Conservation (phyloP, 1,140 invertebrate genomes). For the Ceratina japonica region DNA sequence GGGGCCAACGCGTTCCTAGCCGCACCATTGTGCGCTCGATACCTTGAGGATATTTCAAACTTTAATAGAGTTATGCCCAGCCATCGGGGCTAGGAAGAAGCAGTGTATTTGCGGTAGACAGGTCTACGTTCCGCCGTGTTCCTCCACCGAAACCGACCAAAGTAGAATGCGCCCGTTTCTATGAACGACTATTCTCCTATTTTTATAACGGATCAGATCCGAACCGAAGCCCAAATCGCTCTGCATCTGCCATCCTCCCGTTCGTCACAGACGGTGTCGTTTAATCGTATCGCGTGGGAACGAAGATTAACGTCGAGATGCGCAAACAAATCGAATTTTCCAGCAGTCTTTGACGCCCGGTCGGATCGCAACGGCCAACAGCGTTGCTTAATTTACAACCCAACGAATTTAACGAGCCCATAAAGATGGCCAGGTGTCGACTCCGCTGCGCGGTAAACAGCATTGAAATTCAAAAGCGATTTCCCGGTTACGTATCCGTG, state of each 20-base stretch:
- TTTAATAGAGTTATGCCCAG: slow-evolving; percentile 62
- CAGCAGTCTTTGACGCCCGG: not conserved
- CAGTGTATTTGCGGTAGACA: slow-evolving; percentile 45
- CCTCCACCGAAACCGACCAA: not conserved
- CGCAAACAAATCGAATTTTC: not conserved
- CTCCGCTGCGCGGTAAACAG: not conserved
- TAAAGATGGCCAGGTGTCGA: not conserved
- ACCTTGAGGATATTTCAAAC: slow-evolving; percentile 62
- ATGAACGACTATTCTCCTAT: slow-evolving; percentile 12
- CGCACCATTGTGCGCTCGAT: slow-evolving; percentile 54
- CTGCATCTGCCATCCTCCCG: slow-evolving; percentile 7
- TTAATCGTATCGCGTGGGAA: not conserved
- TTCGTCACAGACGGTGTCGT: not conserved
- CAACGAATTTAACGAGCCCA: not conserved
- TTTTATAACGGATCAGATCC: slow-evolving; percentile 35
- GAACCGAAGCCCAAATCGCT: slow-evolving; percentile 1
- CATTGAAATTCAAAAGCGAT: slow-evolving; percentile 8
- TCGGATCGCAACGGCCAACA: not conserved
- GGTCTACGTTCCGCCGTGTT: not conserved
- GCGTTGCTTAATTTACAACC: not conserved
- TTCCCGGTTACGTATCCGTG: slow-evolving; percentile 17
- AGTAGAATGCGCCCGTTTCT: not conserved
- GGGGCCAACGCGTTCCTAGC: slow-evolving; percentile 47
- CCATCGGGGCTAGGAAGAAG: not conserved
- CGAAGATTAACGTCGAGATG: not conserved